Percentiles rank a stretch among this genome's conserved stretches.
Conservation (phyloP, 2,888 invertebrate species). For the Mesorhabditis spiculigera region DNA sequence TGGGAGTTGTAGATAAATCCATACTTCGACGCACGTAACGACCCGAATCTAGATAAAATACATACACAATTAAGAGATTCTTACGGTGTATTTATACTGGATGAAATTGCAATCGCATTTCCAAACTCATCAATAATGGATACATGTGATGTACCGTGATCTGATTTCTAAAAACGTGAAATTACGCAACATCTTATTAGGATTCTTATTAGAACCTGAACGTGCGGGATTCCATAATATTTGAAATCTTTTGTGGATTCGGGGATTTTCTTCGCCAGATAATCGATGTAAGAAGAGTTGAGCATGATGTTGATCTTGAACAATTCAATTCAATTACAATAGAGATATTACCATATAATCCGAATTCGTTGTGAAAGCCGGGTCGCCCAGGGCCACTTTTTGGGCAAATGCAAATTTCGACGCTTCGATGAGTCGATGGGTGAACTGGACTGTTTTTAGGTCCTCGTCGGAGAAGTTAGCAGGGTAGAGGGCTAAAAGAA, state of each 20-base stretch:
- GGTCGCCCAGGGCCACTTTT: background rate
- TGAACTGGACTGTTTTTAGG: constrained; percentile 1
- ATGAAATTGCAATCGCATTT: background rate
- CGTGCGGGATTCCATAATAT: constrained; percentile 1
- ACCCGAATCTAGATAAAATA: background rate
- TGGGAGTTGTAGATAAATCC: constrained; percentile 4
- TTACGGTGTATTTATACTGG: constrained; percentile 2
- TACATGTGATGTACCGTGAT: background rate
- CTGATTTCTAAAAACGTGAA: background rate
- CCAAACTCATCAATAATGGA: background rate
- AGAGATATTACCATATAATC: background rate
- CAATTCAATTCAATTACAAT: too few species aligned
- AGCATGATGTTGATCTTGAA: background rate
- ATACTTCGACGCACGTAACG: background rate
- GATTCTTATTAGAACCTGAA: background rate
- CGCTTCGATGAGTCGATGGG: background rate
- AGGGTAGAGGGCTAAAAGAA: background rate
- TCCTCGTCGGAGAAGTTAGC: constrained; percentile 1
- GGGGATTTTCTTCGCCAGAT: background rate
- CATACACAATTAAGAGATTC: background rate
- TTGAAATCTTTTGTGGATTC: background rate
- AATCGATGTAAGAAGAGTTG: background rate
- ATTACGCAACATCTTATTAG: background rate
- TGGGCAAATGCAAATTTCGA: constrained; percentile 2
- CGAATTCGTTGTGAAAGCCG: background rate